Conservation (phyloP, 2,888 invertebrate species). For the Aelia acuminata region DNA sequence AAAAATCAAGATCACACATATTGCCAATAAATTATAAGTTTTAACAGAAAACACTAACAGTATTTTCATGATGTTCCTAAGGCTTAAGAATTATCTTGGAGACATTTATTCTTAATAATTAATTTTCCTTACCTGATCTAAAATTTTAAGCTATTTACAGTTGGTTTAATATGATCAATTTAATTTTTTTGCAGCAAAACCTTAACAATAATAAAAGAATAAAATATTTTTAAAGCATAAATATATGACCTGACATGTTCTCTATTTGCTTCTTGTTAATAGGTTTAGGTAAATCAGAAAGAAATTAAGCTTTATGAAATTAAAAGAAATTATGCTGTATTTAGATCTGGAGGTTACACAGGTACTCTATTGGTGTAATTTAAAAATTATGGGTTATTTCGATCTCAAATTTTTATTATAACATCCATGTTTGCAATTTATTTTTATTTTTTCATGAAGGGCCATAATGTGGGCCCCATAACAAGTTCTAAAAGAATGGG, state of each 20-base stretch:
- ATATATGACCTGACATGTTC: slow-evolving; percentile 43
- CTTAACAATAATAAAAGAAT: background rate
- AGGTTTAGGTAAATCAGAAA: slow-evolving; percentile 50
- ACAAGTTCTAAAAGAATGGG: too few species aligned
- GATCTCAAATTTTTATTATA: too few species aligned
- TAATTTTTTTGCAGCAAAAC: background rate
- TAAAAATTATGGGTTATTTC: too few species aligned
- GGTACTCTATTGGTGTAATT: background rate
- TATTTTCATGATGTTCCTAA: slow-evolving; percentile 60
- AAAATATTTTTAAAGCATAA: slow-evolving; percentile 42
- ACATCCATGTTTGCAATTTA: too few species aligned
- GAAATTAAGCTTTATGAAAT: slow-evolving; percentile 52
- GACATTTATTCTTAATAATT: slow-evolving; percentile 50
- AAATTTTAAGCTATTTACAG: slow-evolving; percentile 19
- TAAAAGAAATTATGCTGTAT: slow-evolving; percentile 48
- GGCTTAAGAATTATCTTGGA: slow-evolving; percentile 51
- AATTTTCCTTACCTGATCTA: slow-evolving; percentile 25
- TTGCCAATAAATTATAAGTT: slow-evolving; percentile 52
- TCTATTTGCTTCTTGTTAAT: slow-evolving; percentile 54
- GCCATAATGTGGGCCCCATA: too few species aligned
- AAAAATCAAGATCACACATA: slow-evolving; percentile 36
- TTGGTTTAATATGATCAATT: background rate
- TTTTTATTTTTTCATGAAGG: too few species aligned
- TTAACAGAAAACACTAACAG: slow-evolving; percentile 55
- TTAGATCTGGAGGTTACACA: slow-evolving; percentile 57